Conservation (phyloP, 1,140 invertebrate species). For the Pararge aegeria region DNA sequence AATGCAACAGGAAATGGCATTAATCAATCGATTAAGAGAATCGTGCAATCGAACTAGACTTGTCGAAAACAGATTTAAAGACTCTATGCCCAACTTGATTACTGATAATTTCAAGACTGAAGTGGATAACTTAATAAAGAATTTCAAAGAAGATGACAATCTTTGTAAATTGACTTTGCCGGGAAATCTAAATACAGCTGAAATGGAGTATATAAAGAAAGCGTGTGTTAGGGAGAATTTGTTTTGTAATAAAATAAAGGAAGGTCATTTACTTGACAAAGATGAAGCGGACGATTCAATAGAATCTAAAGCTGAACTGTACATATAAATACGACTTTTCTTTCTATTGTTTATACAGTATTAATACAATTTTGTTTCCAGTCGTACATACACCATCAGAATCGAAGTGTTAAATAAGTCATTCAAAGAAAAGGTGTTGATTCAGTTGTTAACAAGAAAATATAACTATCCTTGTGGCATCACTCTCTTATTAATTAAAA, state of each 20-base stretch:
- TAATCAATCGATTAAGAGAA: slow-evolving; percentile 44
- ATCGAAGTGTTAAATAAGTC: no score
- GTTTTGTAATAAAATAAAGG: slow-evolving; percentile 48
- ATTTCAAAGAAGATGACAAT: slow-evolving; percentile 60
- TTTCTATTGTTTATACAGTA: no score
- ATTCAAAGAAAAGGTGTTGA: no score
- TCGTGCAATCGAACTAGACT: slow-evolving; percentile 39
- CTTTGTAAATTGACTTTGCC: slow-evolving; percentile 54
- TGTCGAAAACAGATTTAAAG: slow-evolving; percentile 20
- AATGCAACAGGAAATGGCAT: slow-evolving; percentile 44
- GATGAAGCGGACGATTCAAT: slow-evolving; percentile 19
- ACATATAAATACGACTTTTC: no score
- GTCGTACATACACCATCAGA: no score
- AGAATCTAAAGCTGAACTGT: slow-evolving; percentile 18
- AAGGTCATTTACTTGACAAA: slow-evolving; percentile 44
- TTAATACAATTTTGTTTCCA: no score
- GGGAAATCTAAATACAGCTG: slow-evolving; percentile 43
- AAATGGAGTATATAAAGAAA: slow-evolving; percentile 62
- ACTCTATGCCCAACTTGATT: slow-evolving; percentile 24
- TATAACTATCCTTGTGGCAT: no score
- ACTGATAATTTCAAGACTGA: slow-evolving; percentile 62
- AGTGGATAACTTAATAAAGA: slow-evolving; percentile 55
- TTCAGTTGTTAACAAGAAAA: no score
- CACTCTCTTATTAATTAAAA: no score
- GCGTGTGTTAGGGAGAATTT: slow-evolving; percentile 58